A percentile compares a stretch with the other conserved stretches of the same genome.
These are phyloP conservation scores for Pediacus dermestoides DNA, from an alignment of 2,888 invertebrate species.

Conservation along the genomic window DNA sequence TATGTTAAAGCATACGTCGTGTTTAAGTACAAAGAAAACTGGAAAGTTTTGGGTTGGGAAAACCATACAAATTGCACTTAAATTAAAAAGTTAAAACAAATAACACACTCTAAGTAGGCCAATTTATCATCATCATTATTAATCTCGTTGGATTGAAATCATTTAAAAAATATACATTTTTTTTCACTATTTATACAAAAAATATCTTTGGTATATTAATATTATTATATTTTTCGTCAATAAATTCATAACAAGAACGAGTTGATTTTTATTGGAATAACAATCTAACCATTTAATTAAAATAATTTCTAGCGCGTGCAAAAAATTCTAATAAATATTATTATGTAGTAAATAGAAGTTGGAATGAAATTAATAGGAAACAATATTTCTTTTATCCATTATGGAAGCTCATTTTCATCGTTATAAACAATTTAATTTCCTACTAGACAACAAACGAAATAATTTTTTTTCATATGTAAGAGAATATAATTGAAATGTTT, in stretches of 20 bases:
- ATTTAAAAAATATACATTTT: conserved; percentile 44
- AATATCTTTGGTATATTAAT: conserved; percentile 49
- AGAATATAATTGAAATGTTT: conserved; percentile 17
- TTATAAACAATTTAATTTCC: conserved; percentile 1
- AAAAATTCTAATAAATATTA: too few species aligned
- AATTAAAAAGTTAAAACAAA: conserved; percentile 19
- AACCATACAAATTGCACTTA: conserved; percentile 22
- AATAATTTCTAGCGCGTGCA: too few species aligned
- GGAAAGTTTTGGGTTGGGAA: conserved; percentile 10
- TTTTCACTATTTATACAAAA: conserved; percentile 44
- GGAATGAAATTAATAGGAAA: too few species aligned
- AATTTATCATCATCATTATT: conserved; percentile 21
- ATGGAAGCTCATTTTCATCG: conserved; percentile 34
- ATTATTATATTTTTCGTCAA: conserved; percentile 33
- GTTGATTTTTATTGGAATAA: conserved; percentile 29
- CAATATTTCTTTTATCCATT: too few species aligned
- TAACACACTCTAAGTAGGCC: conserved; percentile 22
- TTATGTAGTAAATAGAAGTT: too few species aligned
- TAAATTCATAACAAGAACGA: conserved; percentile 45
- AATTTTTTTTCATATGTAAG: conserved; percentile 19
- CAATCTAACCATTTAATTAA: too few species aligned
- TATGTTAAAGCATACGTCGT: conserved; percentile 28
- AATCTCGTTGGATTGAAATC: conserved; percentile 35
- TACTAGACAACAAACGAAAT: conserved; percentile 27
- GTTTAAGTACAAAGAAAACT: conserved; percentile 34